Percentiles rank a stretch among this genome's conserved stretches.
phyloP scores from a whole-genome alignment of 2,797 vertebrate genomes.

The Brachyalestes nurse region DNA sequence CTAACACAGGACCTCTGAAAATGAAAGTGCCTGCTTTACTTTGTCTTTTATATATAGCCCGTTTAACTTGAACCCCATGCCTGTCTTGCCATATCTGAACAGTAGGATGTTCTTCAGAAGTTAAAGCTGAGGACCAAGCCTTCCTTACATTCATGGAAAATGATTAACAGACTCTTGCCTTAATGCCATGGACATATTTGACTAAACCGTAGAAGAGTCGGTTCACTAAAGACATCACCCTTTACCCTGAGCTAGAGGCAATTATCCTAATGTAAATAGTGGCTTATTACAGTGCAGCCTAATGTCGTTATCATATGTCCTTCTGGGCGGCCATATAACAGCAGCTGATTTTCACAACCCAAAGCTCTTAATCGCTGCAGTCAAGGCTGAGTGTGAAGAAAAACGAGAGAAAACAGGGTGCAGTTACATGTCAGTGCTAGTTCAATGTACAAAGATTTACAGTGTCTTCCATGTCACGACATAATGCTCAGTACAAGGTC shows the following conservation, averaged over 20 bases:
- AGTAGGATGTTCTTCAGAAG: not conserved
- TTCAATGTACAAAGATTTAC: constrained; percentile 10
- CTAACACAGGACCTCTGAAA: not conserved
- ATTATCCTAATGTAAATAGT: constrained; percentile 5
- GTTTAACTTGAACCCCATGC: not conserved
- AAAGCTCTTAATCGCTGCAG: not conserved
- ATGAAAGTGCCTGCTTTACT: not conserved
- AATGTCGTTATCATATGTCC: constrained; percentile 15
- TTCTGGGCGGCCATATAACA: not conserved
- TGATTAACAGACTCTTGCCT: constrained; percentile 15
- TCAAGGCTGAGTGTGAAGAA: not conserved
- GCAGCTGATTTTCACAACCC: constrained; percentile 23
- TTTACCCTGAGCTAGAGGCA: not conserved
- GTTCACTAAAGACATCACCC: not conserved
- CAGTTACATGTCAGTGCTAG: not conserved
- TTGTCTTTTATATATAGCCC: not conserved
- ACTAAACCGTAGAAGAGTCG: not conserved
- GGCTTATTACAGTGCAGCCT: not conserved
- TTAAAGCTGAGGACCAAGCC: not conserved
- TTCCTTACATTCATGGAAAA: not conserved
- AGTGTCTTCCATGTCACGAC: not conserved
- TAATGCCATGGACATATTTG: not conserved
- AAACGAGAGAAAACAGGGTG: not conserved
- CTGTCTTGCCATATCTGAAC: not conserved
- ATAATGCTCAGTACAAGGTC: not conserved